Evolutionary conservation across 2,888 invertebrate species (phyloP), one percentile per base, ranked within the genome.

Genomic region (Odontocerum albicorne): DNA sequence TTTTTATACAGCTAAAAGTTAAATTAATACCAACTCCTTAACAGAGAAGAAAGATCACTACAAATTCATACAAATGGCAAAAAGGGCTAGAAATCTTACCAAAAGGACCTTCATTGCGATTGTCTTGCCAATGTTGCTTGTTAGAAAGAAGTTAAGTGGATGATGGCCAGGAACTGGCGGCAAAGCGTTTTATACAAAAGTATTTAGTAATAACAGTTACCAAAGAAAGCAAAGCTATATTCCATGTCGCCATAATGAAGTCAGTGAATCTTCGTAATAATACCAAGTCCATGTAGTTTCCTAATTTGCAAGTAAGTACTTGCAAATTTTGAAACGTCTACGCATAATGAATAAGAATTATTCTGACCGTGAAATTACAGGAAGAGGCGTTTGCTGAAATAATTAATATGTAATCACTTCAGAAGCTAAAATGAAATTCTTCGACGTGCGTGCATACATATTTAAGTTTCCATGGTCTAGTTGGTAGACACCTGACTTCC

Each of bases 211-310:
- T 19, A 42, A 43, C 19, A 7, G 10, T 4, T 20, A 17, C 51
- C 43, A 51, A 51, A 51, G 43, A 51, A 51, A 51, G 45, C 33
- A 21, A 19, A n/a, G n/a, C n/a, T n/a, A n/a, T n/a, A n/a, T n/a
- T 10, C 7, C 13, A 15, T 45, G 45, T n/a, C 33, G 45, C 19
- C 45, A 45, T 33, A 19, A 13, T 1, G 45, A 27, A 15, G 10
- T 33, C 33, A 45, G 19, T 45, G 33, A 45, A 45, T 45, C 45
- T 8, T 13, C 4, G 33, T 13, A 27, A 27, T n/a, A n/a, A n/a
- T n/a, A n/a, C n/a, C n/a, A n/a, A n/a, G n/a, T n/a, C n/a, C n/a
- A n/a, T n/a, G n/a, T n/a, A n/a, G n/a, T n/a, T n/a, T 27, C 27
- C 27, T 27, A 27, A 27, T 27, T 27, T 27, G 27, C 27, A 27